Percentiles rank a stretch among this genome's conserved stretches.
Conservation (phyloP, 2,888 invertebrate genomes). For the Helobdella robusta region DNA sequence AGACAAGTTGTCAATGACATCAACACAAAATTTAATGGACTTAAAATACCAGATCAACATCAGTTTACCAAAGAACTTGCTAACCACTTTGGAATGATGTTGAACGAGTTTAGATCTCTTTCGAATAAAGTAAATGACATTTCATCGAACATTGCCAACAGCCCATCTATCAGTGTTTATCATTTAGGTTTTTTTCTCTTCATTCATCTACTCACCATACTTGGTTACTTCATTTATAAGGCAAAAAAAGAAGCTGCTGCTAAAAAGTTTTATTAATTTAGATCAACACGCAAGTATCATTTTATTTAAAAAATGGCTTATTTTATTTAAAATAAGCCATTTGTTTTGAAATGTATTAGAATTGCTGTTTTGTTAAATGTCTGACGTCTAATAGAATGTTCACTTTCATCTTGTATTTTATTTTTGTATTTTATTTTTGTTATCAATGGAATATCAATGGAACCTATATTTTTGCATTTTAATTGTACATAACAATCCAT, state of each 20-base stretch:
- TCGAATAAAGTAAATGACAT: neutral
- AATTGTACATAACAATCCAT: too few species aligned
- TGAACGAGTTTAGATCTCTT: constrained; percentile 26
- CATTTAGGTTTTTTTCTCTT: constrained; percentile 40
- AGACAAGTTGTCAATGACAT: constrained; percentile 8
- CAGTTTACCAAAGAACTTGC: neutral
- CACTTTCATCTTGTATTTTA: too few species aligned
- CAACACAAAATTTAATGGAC: neutral
- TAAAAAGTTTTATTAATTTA: constrained; percentile 36
- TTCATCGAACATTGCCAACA: constrained; percentile 35
- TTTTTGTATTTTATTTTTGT: too few species aligned
- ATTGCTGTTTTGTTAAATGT: too few species aligned
- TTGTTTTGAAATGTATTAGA: too few species aligned
- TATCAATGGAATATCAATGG: too few species aligned
- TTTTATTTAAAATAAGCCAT: too few species aligned
- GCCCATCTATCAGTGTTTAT: constrained; percentile 38
- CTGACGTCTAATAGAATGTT: too few species aligned
- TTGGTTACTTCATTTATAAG: constrained; percentile 44
- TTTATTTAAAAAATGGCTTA: too few species aligned
- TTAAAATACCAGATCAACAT: neutral
- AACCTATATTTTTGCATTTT: too few species aligned
- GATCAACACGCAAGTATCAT: too few species aligned
- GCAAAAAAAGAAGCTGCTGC: constrained; percentile 34
- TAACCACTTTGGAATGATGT: constrained; percentile 17
- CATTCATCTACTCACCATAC: constrained; percentile 39